Percentiles rank a stretch among this genome's conserved stretches.
phyloP scores from a whole-genome alignment of 2,113 vertebrate genomes.

The Edolisoma coerulescens region DNA sequence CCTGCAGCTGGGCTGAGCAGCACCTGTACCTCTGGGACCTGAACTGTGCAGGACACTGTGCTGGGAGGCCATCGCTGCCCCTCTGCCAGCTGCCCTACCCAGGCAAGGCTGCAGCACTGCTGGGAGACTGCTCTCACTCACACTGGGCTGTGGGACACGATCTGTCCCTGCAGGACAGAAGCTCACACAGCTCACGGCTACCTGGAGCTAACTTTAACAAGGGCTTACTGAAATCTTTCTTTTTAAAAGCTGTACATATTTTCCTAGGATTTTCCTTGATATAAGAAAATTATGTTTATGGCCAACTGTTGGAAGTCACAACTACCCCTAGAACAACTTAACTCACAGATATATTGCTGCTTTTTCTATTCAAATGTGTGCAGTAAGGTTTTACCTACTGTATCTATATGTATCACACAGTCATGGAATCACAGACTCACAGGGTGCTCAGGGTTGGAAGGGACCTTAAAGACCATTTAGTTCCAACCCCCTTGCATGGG shows the following conservation, averaged over 20 bases:
- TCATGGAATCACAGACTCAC: not conserved
- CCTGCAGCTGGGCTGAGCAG: not conserved
- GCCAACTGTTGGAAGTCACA: not conserved
- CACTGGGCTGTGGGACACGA: fast-evolving
- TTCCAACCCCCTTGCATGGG: not conserved
- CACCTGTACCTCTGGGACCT: fast-evolving
- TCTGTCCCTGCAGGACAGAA: not conserved
- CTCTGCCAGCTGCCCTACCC: not conserved
- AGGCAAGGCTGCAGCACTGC: not conserved
- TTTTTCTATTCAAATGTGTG: not conserved
- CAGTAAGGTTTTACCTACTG: not conserved
- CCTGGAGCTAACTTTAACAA: not conserved
- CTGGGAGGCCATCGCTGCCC: fast-evolving
- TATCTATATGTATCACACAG: not conserved
- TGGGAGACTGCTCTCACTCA: not conserved
- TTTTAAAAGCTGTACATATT: not conserved
- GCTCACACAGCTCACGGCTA: not conserved
- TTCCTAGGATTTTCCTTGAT: not conserved
- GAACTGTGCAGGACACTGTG: fast-evolving
- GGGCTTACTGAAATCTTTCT: not conserved
- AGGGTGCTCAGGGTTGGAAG: not conserved
- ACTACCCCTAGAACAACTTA: not conserved
- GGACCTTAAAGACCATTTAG: not conserved
- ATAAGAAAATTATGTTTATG: not conserved
- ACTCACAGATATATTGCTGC: not conserved